Conservation (phyloP, 2,888 invertebrate species). For the Trissolcus japonicus region DNA sequence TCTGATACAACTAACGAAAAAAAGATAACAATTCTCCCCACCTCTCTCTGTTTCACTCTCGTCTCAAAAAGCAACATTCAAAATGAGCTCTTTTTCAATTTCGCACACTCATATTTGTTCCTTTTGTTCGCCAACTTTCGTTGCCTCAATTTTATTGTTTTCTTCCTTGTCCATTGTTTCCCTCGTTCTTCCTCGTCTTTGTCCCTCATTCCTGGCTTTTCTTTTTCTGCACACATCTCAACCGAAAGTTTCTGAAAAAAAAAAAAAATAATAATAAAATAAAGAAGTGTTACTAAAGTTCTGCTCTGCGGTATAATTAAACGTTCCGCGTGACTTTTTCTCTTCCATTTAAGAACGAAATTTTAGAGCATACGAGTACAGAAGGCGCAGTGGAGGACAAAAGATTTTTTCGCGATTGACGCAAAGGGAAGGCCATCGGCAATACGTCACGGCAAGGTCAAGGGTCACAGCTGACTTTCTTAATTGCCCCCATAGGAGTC, state of each 20-base stretch:
- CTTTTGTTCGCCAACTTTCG: slow-evolving; percentile 8
- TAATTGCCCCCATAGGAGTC: slow-evolving; percentile 11
- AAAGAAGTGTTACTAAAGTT: slow-evolving; percentile 23
- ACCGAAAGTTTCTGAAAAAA: slow-evolving; percentile 9
- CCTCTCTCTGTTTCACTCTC: neutral
- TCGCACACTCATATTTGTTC: neutral
- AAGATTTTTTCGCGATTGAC: neutral
- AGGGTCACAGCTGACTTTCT: slow-evolving; percentile 27
- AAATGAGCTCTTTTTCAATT: slow-evolving; percentile 2
- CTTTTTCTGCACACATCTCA: slow-evolving; percentile 3
- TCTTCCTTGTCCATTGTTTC: neutral
- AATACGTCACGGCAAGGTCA: slow-evolving; percentile 14
- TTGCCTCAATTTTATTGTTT: slow-evolving; percentile 1
- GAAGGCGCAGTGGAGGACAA: slow-evolving; percentile 17
- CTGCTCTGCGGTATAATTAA: slow-evolving; percentile 27
- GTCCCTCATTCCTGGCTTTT: neutral
- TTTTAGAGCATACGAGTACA: slow-evolving; percentile 23
- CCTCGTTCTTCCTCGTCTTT: slow-evolving; percentile 4
- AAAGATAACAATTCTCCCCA: too few species aligned
- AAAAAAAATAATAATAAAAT: neutral
- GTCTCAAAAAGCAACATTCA: neutral
- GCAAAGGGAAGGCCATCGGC: slow-evolving; percentile 1
- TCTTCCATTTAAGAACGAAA: slow-evolving; percentile 10
- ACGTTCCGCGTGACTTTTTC: slow-evolving; percentile 34
- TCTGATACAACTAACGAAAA: neutral